These are phyloP conservation scores for Chiridota heheva DNA, from an alignment of 35 echinoderm and acorn worm species.

Conservation along the genomic window DNA sequence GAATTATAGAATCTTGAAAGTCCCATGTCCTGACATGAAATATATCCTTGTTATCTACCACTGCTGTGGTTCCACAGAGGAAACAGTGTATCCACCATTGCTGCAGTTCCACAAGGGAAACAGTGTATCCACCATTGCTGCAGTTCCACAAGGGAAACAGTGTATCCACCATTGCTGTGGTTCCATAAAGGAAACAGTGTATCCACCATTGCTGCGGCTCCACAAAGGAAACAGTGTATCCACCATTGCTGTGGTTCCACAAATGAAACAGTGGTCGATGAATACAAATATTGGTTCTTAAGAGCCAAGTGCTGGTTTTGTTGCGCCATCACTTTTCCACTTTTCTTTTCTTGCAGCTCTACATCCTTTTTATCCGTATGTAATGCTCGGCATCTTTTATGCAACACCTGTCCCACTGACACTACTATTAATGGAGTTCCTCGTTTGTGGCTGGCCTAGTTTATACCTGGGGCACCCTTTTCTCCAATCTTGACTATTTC, in stretches of 20 bases:
- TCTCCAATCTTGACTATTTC: no score
- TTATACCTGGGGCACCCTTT: no score
- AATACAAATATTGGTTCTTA: background rate
- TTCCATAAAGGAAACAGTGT: no score
- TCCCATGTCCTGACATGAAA: constrained; percentile 13
- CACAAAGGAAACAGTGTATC: no score
- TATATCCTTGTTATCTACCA: background rate
- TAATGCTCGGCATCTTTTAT: background rate
- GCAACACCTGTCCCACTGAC: constrained; percentile 15
- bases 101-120: background rate
- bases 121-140: no score
- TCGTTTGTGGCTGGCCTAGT: constrained; percentile 3
- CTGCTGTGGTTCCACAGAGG: no score
- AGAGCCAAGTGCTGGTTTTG: background rate
- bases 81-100: no score
- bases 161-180: no score
- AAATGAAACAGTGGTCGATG: background rate
- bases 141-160: no score
- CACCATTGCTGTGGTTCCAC: no score
- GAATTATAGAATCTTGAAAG: constrained; percentile 5
- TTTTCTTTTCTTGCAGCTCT: background rate
- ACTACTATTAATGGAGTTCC: constrained; percentile 30
- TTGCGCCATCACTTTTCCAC: background rate
- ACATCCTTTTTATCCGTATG: background rate
- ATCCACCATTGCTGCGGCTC: no score